Base-by-base conservation (phyloP, 2,888 invertebrate genomes). In the Dastarcus helophoroides region DNA sequence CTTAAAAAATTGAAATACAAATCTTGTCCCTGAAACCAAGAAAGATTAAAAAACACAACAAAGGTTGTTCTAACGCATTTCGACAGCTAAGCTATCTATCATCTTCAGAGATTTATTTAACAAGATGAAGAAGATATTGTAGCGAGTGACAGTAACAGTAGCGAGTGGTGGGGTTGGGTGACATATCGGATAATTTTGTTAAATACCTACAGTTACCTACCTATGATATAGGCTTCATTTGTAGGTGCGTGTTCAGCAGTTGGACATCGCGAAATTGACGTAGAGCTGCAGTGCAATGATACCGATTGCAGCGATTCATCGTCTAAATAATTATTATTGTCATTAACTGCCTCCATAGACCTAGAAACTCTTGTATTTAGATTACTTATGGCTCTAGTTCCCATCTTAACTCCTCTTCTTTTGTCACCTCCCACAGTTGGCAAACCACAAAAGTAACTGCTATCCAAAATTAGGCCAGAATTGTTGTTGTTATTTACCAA, bases 331-430 rank as follows among this genome's bases (percentile, higher is more conserved):
- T 61, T 60, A 26, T 38, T 43, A 38, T 38, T 44, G 4, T 41
- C 45, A 42, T 59, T 60, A 13, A 62, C 53, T 12, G 56, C 53
- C 36, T 61, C 60, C 57, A 61, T 57, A 3, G 58, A 58, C 33
- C 60, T 44, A 2, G 56, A 60, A 9, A 58, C 48, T 27, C 59
- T 43, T 26, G 47, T 46, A 27, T 52, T 51, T 16, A 38, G 33
- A 22, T 44, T 49, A n/a, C 46, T 43, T 32, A 76, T 78, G 6
- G 76, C 76, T 47, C 77, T 67, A 5, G 76, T 78, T 6, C 79
- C 81, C 79, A 79, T 79, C 63, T 79, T 79, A 3, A 79, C 79
- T 3, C 79, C 77, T 37, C 77, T 64, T 43, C 76, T 55, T 35
- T 56, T 57, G 37, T 56, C 56, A 30, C 44, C 35, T 32, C 36